Percentiles rank a stretch among this genome's conserved stretches.
phyloP scores from a whole-genome alignment of 92 coral and sea anemone genomes.

The Ricordea florida region DNA sequence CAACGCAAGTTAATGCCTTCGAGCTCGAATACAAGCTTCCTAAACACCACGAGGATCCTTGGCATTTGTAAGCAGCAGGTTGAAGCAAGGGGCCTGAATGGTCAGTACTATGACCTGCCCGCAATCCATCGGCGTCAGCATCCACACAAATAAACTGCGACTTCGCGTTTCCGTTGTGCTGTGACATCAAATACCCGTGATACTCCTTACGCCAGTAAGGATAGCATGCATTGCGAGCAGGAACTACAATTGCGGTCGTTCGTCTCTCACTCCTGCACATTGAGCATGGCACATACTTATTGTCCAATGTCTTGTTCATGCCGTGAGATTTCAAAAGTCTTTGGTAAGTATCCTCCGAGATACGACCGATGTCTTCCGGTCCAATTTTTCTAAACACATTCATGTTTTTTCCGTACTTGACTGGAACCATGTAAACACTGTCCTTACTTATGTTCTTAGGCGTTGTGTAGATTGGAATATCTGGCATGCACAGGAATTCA shows the following conservation, averaged over 20 bases:
- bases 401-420: conserved; percentile 49
- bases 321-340: not conserved
- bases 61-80: conserved; percentile 70
- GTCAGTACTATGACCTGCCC: conserved; percentile 9
- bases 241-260: conserved; percentile 35
- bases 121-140: conserved; percentile 63
- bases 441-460: conserved; percentile 21
- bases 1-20: conserved; percentile 78
- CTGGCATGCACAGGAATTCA: conserved; percentile 52
- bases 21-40: conserved; percentile 2
- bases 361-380: not conserved
- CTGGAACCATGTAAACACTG: conserved; percentile 65
- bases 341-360: not conserved
- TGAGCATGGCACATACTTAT: conserved; percentile 16
- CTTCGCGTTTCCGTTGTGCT: conserved; percentile 44
- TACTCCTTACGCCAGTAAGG: conserved; percentile 59
- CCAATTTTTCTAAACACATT: not conserved
- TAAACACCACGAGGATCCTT: conserved; percentile 36
- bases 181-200: conserved; percentile 78
- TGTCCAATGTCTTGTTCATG: not conserved
- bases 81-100: conserved; percentile 49
- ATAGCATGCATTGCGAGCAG: conserved; percentile 51
- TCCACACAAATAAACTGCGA: conserved; percentile 76
- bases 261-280: conserved; percentile 11
- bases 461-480: not conserved